Evolutionary conservation across 1,140 invertebrate species (phyloP), one percentile per base, ranked within the genome.

Genomic region (Hylaeus volcanicus): DNA sequence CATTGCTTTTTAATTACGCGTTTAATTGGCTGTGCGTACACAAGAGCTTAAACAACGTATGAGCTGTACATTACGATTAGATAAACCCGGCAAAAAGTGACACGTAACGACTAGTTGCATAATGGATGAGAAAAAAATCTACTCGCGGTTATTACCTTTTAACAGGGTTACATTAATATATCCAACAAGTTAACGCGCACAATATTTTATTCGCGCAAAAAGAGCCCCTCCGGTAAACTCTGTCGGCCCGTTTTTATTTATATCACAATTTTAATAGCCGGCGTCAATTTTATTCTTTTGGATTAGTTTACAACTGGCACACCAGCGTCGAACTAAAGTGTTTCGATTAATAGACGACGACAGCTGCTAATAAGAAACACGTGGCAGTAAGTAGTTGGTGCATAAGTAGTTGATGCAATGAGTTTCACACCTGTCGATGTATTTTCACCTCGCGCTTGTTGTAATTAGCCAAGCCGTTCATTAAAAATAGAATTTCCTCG

Each of bases 1-100:
- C 6, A 60, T 60, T 69, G 74, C 53, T 51, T 76, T 78, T 71
- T 71, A 71, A 78, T 70, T 70, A 45, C 63, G 3, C 39, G 66
- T 71, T 70, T 78, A 78, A 78, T 78, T 78, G 41, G 37, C 45
- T 6, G 15, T 45, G 55, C 15, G 11, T 55, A 61, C 37, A 53
- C 45, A 48, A 64, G 55, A 60, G 55, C 51, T 76, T 61, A 71
- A 71, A 51, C n/a, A n/a, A 4, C 48, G 6, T 55, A n/a, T 51
- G 63, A 71, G 3, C 4, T 48, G 51, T 48, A 26, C 14, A 48
- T 37, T 63, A 53, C 39, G 76, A 78, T 78, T 71, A 78, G 76
- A 78, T 78, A 78, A 64, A 26, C 2, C 45, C 12, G 45, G 11
- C 6, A 48, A 71, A 78, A 78, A 14, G 39, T 61, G 66, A 64